Conservation (phyloP, 2,888 invertebrate genomes). For the Drosophila monieri region DNA sequence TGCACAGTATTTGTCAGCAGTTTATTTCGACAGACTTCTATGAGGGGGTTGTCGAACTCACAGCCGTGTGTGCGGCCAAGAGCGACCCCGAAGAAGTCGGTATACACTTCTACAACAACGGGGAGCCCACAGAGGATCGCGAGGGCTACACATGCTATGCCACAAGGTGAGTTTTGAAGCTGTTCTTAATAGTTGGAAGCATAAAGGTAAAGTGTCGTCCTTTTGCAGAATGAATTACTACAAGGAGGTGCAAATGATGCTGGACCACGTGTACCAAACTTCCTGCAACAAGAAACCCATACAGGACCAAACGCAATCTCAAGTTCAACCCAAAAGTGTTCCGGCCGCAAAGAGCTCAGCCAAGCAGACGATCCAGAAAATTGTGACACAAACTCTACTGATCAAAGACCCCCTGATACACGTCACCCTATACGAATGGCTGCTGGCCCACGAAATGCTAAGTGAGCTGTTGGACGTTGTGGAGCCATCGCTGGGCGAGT, state of each 20-base stretch:
- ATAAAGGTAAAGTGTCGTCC: neutral
- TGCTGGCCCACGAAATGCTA: constrained; percentile 90
- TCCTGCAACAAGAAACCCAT: constrained; percentile 75
- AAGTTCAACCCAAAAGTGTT: neutral
- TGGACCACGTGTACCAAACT: constrained; percentile 86
- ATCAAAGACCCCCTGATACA: constrained; percentile 94
- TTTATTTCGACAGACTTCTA: constrained; percentile 92
- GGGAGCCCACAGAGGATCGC: constrained; percentile 92
- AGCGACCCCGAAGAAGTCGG: constrained; percentile 96
- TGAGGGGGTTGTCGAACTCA: constrained; percentile 94
- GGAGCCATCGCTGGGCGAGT: constrained; percentile 84
- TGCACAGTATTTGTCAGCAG: constrained; percentile 93
- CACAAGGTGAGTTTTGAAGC: constrained; percentile 84
- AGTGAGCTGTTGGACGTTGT: constrained; percentile 87
- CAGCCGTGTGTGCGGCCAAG: constrained; percentile 92
- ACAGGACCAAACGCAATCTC: constrained; percentile 58
- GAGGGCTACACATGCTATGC: constrained; percentile 91
- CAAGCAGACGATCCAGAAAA: constrained; percentile 85
- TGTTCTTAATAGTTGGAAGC: neutral
- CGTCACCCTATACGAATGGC: constrained; percentile 96
- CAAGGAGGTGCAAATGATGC: constrained; percentile 91
- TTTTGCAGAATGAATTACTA: constrained; percentile 92
- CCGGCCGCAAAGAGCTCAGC: constrained; percentile 42
- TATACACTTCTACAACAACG: constrained; percentile 93
- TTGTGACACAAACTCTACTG: constrained; percentile 88